phyloP scores from a whole-genome alignment of 2,113 vertebrate genomes.

The Ivindomyrus marchei region DNA sequence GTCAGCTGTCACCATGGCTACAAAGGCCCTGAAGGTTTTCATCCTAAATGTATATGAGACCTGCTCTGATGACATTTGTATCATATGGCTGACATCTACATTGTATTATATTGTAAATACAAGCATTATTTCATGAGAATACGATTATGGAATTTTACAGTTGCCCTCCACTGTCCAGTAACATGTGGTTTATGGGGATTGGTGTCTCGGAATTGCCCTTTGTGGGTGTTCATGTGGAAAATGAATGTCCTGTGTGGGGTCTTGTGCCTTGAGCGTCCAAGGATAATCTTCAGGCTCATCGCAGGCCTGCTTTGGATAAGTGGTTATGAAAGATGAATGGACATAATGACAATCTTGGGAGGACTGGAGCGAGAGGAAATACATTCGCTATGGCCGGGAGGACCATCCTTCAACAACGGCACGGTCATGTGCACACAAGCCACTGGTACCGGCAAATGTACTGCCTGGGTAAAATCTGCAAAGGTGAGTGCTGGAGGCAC shows the following conservation, averaged over 20 bases:
- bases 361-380: neutral
- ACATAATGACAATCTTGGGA: neutral
- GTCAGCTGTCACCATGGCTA: neutral
- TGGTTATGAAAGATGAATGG: neutral
- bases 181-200: neutral
- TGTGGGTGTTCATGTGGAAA: neutral
- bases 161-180: neutral
- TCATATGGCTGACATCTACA: neutral
- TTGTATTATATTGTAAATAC: neutral
- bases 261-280: neutral
- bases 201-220: neutral
- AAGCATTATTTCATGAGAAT: neutral
- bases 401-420: neutral
- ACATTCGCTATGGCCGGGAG: neutral
- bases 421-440: neutral
- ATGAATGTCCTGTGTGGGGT: neutral
- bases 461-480: neutral
- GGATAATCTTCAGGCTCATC: neutral
- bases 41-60: neutral
- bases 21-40: neutral
- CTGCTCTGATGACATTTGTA: neutral
- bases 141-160: neutral
- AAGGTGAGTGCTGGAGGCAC: neutral
- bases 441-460: neutral
- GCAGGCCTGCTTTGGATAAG: neutral